A percentile compares a stretch with the other conserved stretches of the same genome.
Evolutionary conservation across 2,797 vertebrate species (phyloP).

Genomic region (Clangula hyemalis): DNA sequence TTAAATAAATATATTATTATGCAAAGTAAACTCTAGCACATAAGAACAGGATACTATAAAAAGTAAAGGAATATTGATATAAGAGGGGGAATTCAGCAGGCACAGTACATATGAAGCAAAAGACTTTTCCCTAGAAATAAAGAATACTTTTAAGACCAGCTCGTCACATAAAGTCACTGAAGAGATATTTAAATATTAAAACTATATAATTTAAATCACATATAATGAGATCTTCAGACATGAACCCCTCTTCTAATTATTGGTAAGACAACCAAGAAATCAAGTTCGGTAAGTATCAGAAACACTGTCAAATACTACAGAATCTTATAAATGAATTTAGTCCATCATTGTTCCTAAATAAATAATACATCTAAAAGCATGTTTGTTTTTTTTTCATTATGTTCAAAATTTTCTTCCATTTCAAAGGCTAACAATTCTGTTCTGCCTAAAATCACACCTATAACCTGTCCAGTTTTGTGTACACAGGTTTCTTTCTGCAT

Average conservation of each 20-base stretch:
- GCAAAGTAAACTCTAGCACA: not conserved
- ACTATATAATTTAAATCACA: not conserved
- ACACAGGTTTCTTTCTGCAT: not conserved
- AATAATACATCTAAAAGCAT: not conserved
- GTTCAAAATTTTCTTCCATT: not conserved
- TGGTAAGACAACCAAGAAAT: not conserved
- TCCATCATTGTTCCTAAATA: not conserved
- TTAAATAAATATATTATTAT: not conserved
- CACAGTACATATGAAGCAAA: not conserved
- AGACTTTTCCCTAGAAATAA: not conserved
- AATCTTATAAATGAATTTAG: not conserved
- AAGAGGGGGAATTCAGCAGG: not conserved
- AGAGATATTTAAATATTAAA: not conserved
- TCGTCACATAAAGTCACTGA: not conserved
- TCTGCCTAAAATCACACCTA: not conserved
- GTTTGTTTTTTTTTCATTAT: not conserved
- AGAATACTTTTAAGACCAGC: not conserved
- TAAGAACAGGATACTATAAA: not conserved
- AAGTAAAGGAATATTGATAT: not conserved
- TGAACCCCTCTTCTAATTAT: not conserved
- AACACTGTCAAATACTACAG: not conserved
- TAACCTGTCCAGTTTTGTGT: not conserved
- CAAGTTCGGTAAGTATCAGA: not conserved
- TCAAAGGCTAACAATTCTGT: not conserved
- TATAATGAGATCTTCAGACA: not conserved